Evolutionary conservation across 2,888 invertebrate species (phyloP).

Genomic region (Notodonta ziczac): DNA sequence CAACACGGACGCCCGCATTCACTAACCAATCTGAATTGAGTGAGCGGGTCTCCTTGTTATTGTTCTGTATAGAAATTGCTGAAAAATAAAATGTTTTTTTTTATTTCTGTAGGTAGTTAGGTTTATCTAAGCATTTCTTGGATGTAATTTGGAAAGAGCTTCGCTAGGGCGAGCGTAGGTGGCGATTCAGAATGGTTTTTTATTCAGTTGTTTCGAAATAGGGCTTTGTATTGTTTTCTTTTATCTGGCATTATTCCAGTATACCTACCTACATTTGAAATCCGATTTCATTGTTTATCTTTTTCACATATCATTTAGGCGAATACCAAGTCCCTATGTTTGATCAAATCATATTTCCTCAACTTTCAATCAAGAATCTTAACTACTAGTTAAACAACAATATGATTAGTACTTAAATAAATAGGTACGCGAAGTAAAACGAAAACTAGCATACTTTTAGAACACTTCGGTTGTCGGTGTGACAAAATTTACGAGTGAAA

Average conservation of each 20-base stretch:
- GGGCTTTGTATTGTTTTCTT: background rate
- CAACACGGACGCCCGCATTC: constrained; percentile 48
- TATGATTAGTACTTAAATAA: background rate
- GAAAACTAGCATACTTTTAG: constrained; percentile 9
- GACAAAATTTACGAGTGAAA: constrained; percentile 35
- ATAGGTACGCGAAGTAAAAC: background rate
- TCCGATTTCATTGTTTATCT: no score
- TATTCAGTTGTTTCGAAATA: background rate
- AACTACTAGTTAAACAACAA: no score
- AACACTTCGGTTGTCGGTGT: constrained; percentile 40
- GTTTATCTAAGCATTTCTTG: no score
- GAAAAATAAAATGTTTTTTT: constrained; percentile 3
- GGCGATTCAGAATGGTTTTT: background rate
- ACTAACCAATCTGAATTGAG: constrained; percentile 50
- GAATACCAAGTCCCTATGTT: no score
- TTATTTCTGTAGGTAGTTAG: background rate
- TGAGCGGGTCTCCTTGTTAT: constrained; percentile 36
- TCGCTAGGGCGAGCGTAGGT: background rate
- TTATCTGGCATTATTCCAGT: background rate
- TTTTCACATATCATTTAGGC: no score
- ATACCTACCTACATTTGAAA: no score
- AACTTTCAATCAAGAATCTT: no score
- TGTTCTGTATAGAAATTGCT: constrained; percentile 17
- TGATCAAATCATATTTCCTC: no score
- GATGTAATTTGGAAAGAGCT: background rate